Conservation (phyloP, 1,140 invertebrate species). For the Drosophila serrata region DNA sequence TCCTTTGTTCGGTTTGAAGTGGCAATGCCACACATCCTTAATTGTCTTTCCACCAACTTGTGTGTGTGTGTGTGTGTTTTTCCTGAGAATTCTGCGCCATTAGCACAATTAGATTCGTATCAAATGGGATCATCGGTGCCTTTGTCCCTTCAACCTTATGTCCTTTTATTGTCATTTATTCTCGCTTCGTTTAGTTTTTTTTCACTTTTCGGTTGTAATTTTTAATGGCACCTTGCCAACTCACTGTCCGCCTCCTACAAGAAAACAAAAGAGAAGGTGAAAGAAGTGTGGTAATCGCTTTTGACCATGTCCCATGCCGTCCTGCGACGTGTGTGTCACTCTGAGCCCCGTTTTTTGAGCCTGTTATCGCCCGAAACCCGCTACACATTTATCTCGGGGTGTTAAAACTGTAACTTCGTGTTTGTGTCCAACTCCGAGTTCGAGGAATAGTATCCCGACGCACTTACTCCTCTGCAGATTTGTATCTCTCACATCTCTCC, state of each 20-base stretch:
- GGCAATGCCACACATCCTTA: slow-evolving; percentile 42
- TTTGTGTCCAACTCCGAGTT: slow-evolving; percentile 25
- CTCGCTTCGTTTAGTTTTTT: slow-evolving; percentile 49
- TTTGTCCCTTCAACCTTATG: slow-evolving; percentile 53
- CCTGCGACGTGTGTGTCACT: slow-evolving; percentile 73
- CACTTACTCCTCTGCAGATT: background rate
- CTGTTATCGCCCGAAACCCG: slow-evolving; percentile 58
- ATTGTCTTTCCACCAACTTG: slow-evolving; percentile 44
- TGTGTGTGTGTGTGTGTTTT: slow-evolving; percentile 53
- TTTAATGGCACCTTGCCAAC: slow-evolving; percentile 84
- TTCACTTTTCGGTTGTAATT: slow-evolving; percentile 72
- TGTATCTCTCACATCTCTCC: slow-evolving; percentile 16
- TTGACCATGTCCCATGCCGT: slow-evolving; percentile 64
- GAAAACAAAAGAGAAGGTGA: slow-evolving; percentile 24
- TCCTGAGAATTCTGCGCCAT: slow-evolving; percentile 75
- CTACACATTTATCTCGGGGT: slow-evolving; percentile 71
- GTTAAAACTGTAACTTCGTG: slow-evolving; percentile 83
- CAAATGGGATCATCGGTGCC: slow-evolving; percentile 74
- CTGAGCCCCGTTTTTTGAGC: slow-evolving; percentile 26
- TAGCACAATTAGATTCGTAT: slow-evolving; percentile 85
- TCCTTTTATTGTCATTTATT: slow-evolving; percentile 79
- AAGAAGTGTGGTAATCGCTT: slow-evolving; percentile 80
- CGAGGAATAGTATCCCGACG: slow-evolving; percentile 52
- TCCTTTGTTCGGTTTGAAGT: slow-evolving; percentile 56
- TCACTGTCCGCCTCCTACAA: slow-evolving; percentile 78